Base-by-base conservation (phyloP, 2,888 invertebrate species). In the Malthinus seriepunctatus region DNA sequence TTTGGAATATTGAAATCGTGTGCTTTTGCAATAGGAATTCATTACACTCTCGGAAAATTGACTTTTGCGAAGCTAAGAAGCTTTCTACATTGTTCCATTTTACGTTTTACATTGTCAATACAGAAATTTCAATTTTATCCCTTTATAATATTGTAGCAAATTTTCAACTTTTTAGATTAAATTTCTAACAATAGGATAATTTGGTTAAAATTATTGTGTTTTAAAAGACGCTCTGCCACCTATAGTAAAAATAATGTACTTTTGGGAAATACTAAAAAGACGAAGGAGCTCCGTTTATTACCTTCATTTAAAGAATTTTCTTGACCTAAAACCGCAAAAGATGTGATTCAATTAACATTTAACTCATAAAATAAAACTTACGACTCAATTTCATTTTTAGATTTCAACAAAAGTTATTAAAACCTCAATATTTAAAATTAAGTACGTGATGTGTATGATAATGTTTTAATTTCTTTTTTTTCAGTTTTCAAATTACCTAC, bases 1-100 rank as follows among this genome's bases (percentile, higher is more conserved):
- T 44, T 32, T 34, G 23, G 32, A 12, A 45, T 15, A 12, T 44
- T 15, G 23, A 12, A 42, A 38, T 38, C 23, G 39, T 39, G 51
- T 44, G 31, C n/a, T 44, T 52, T 11, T 35, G 45, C 52, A 52
- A 52, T 15, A 42, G 34, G 32, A 38, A 14, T 52, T 44, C 52
- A 52, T 52, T 52, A 52, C 44, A 45, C 44, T n/a, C 35, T 45
- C 33, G 35, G 45, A 52, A 51, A 52, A 52, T 52, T 52, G 52
- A 45, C 52, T 52, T 45, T 44, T 35, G 52, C 12, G 34, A 52
- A 51, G 52, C 35, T 35, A 11, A 52, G 52, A 52, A 44, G 52
- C 52, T 52, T 52, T 52, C 52, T 52, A 45, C 45, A 45, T 45
- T 52, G 52, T 52, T 52, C 52, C 52, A 44, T 44, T 52, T 52